Evolutionary conservation across 2,113 vertebrate genomes (phyloP).

Genomic region (Lipophrys pholis): DNA sequence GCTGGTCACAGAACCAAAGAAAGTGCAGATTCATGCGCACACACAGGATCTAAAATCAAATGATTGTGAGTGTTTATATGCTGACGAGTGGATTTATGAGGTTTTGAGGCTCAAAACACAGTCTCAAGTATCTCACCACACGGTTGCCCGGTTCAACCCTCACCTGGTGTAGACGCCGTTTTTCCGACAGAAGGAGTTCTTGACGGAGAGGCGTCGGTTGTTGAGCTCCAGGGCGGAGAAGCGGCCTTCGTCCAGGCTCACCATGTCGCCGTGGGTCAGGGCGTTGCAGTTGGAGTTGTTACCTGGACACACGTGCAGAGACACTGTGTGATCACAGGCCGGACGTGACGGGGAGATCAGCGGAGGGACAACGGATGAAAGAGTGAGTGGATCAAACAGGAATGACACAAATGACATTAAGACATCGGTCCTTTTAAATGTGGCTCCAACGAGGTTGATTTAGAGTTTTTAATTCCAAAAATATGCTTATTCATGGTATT

Average conservation of each 20-base stretch:
- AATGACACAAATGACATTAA: not conserved
- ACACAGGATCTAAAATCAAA: too few species aligned
- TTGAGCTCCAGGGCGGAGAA: conserved; percentile 97
- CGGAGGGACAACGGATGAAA: not conserved
- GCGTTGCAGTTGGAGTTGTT: conserved; percentile 90
- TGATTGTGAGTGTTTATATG: too few species aligned
- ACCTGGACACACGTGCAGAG: conserved; percentile 81
- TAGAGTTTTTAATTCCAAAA: too few species aligned
- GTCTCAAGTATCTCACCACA: not conserved
- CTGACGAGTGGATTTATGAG: too few species aligned
- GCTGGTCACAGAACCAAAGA: too few species aligned
- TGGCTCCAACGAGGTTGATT: too few species aligned
- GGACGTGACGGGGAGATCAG: conserved; percentile 53
- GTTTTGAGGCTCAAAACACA: too few species aligned
- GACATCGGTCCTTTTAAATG: not conserved
- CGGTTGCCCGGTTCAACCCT: conserved; percentile 33
- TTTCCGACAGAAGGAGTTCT: conserved; percentile 97
- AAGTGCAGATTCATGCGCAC: too few species aligned
- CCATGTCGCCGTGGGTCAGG: conserved; percentile 94
- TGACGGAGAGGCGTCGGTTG: conserved; percentile 95
- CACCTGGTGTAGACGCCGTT: conserved; percentile 97
- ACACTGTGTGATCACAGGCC: conserved; percentile 79
- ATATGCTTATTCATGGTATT: too few species aligned
- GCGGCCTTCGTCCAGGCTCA: conserved; percentile 94
- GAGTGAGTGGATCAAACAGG: not conserved